These are phyloP conservation scores for Xanthia togata DNA, from an alignment of 2,888 invertebrate species.

Conservation along the genomic window DNA sequence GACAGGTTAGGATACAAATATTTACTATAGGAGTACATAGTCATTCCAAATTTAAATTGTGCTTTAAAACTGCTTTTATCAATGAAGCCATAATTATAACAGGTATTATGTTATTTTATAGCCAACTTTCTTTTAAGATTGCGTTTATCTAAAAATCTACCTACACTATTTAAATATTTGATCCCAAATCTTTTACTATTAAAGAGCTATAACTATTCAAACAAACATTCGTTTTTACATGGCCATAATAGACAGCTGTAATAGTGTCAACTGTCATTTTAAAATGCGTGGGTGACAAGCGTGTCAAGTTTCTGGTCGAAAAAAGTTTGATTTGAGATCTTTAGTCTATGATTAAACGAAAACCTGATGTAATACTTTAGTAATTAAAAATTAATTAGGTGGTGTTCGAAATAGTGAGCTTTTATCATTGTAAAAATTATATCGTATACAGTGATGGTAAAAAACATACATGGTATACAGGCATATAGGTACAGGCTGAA, in stretches of 20 bases:
- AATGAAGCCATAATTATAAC: no score
- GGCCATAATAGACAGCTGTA: constrained; percentile 59
- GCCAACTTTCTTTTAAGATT: not conserved
- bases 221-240: constrained; percentile 50
- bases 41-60: no score
- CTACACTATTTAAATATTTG: constrained; percentile 7
- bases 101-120: no score
- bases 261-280: constrained; percentile 76
- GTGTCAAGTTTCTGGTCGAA: constrained; percentile 48
- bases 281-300: constrained; percentile 72
- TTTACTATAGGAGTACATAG: no score
- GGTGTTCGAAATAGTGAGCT: constrained; percentile 34
- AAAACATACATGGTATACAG: no score
- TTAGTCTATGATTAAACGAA: constrained; percentile 46
- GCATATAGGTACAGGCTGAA: no score
- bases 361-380: constrained; percentile 33
- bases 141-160: not conserved
- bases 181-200: constrained; percentile 32
- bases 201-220: constrained; percentile 36
- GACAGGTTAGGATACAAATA: no score
- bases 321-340: constrained; percentile 50
- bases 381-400: constrained; percentile 63
- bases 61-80: no score
- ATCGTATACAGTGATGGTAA: not conserved
- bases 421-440: constrained; percentile 27